phyloP scores from a whole-genome alignment of 2,113 vertebrate species.

The Cervus canadensis region DNA sequence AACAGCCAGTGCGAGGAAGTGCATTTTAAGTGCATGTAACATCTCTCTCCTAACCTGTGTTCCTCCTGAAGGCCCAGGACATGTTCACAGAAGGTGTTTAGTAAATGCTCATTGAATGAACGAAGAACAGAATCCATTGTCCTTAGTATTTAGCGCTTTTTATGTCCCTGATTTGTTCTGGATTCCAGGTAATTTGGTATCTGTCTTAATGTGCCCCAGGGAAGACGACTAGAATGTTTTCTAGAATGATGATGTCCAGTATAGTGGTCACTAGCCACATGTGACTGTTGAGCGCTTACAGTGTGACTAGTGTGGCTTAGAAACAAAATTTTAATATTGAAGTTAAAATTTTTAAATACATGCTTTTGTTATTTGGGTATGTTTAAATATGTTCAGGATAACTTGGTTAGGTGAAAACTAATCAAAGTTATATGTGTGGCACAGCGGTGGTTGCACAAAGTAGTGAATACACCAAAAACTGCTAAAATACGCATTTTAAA shows the following conservation, averaged over 20 bases:
- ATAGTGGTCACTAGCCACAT: not conserved
- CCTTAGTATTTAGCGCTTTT: not conserved
- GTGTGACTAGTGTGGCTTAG: not conserved
- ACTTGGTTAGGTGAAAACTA: not conserved
- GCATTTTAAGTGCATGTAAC: not conserved
- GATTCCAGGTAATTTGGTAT: not conserved
- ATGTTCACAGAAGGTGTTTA: not conserved
- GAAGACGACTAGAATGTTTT: not conserved
- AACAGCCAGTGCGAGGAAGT: not conserved
- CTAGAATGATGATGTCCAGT: not conserved
- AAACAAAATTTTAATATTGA: conserved; percentile 1
- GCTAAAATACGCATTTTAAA: not conserved
- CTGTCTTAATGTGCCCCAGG: not conserved
- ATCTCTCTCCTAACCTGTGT: not conserved
- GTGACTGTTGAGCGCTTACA: not conserved
- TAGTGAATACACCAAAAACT: not conserved
- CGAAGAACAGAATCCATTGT: not conserved
- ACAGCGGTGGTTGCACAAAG: not conserved
- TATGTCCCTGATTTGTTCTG: not conserved
- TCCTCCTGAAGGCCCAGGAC: not conserved
- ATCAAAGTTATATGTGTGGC: not conserved
- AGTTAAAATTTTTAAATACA: not conserved
- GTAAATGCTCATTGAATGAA: not conserved
- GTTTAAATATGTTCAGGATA: not conserved
- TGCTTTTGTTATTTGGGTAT: not conserved